These are phyloP conservation scores for Alviniconcha marisindica DNA, from an alignment of 1,140 invertebrate genomes.

Conservation along the genomic window DNA sequence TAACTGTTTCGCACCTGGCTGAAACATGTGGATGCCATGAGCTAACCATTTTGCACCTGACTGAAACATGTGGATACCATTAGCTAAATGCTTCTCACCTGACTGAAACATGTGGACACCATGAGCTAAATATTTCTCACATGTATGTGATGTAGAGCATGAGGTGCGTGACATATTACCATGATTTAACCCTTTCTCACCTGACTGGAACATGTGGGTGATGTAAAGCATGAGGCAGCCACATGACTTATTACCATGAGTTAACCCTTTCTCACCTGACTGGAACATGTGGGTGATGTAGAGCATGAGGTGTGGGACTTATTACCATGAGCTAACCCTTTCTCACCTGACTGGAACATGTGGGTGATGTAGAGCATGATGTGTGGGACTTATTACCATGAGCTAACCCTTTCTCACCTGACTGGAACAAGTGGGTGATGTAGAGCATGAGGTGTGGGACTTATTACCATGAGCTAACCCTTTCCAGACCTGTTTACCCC, in stretches of 20 bases:
- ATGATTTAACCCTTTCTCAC: slow-evolving; percentile 55
- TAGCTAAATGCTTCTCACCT: too few relatives aligned
- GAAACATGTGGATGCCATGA: slow-evolving; percentile 81
- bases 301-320: slow-evolving; percentile 78
- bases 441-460: slow-evolving; percentile 80
- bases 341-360: slow-evolving; percentile 83
- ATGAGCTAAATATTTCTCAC: slow-evolving; percentile 73
- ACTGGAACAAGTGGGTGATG: slow-evolving; percentile 84
- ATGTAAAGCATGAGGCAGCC: slow-evolving; percentile 81
- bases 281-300: slow-evolving; percentile 84
- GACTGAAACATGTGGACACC: slow-evolving; percentile 85
- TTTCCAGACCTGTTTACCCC: too few relatives aligned
- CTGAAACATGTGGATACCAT: slow-evolving; percentile 84
- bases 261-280: slow-evolving; percentile 81
- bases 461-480: too few relatives aligned
- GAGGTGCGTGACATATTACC: slow-evolving; percentile 70
- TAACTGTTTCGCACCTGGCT: too few relatives aligned
- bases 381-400: slow-evolving; percentile 49
- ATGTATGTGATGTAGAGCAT: slow-evolving; percentile 82
- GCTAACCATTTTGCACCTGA: slow-evolving; percentile 77
- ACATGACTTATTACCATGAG: slow-evolving; percentile 76
- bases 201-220: slow-evolving; percentile 84
- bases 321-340: too few relatives aligned
- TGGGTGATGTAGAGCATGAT: slow-evolving; percentile 82
- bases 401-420: slow-evolving; percentile 74